These are phyloP conservation scores for Catharus minimus DNA, from an alignment of 2,113 vertebrate species.

Conservation along the genomic window DNA sequence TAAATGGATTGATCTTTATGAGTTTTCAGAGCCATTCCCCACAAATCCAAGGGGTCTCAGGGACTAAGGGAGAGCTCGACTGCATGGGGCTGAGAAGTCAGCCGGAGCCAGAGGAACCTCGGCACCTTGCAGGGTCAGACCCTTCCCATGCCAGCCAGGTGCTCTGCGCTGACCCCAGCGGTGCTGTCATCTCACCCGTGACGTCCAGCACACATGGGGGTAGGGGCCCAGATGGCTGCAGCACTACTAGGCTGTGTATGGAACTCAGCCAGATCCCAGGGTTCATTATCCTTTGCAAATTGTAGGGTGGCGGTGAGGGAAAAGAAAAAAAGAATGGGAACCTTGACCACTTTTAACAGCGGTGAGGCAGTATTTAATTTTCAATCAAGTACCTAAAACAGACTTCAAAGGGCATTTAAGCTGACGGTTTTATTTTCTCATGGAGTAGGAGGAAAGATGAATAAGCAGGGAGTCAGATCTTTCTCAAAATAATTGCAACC, in stretches of 20 bases:
- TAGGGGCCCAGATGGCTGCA: background rate
- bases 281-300: constrained; percentile 25
- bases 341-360: constrained; percentile 35
- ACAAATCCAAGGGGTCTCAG: background rate
- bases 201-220: rapidly evolving
- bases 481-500: constrained; percentile 79
- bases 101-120: background rate
- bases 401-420: constrained; percentile 77
- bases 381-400: constrained; percentile 71
- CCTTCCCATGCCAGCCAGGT: background rate
- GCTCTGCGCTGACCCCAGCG: background rate
- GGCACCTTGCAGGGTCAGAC: background rate
- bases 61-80: background rate
- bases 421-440: constrained; percentile 77
- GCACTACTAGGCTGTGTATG: background rate
- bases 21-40: background rate
- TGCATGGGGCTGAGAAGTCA: background rate
- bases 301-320: background rate
- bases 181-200: rapidly evolving
- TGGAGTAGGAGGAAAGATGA: constrained; percentile 74
- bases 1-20: background rate
- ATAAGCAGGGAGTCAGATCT: constrained; percentile 75
- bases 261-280: constrained; percentile 10
- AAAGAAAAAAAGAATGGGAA: background rate
- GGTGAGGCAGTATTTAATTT: constrained; percentile 66